These are phyloP conservation scores for Tadarida brasiliensis DNA, from an alignment of 2,797 vertebrate genomes.

Conservation along the genomic window DNA sequence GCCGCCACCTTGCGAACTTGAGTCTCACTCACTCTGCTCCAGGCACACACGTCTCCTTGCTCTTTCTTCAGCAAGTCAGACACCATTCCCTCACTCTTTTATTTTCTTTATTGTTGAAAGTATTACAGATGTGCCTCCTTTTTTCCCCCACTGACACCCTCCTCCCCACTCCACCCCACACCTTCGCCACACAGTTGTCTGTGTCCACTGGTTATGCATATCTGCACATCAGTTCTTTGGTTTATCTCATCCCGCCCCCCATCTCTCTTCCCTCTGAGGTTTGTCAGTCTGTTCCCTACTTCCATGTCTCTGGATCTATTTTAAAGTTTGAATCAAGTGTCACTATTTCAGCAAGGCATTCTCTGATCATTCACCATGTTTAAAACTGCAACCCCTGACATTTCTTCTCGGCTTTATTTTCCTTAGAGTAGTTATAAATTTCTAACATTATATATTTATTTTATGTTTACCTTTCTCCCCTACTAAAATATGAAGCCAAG, in stretches of 20 bases:
- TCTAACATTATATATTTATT: neutral
- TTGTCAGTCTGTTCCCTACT: no score
- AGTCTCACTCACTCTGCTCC: neutral
- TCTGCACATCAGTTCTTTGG: no score
- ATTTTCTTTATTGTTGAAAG: no score
- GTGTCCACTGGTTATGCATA: no score
- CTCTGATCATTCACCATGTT: neutral
- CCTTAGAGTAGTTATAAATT: neutral
- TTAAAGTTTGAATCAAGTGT: neutral
- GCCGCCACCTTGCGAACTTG: neutral
- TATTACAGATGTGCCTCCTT: no score
- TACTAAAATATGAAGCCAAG: neutral
- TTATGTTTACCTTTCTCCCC: neutral
- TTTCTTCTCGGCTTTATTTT: neutral
- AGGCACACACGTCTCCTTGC: neutral
- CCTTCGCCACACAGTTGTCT: no score
- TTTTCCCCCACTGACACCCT: no score
- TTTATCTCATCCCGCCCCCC: no score
- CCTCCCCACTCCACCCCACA: no score
- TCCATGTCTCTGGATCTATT: no score
- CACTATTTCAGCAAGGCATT: neutral
- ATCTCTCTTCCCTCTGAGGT: no score
- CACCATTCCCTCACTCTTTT: no score
- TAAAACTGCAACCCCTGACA: constrained; percentile 9
- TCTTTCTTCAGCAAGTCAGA: neutral